Evolutionary conservation across 2,797 vertebrate species (phyloP), one percentile per base, ranked within the genome.

Genomic region (Pseudochromis fuscus): DNA sequence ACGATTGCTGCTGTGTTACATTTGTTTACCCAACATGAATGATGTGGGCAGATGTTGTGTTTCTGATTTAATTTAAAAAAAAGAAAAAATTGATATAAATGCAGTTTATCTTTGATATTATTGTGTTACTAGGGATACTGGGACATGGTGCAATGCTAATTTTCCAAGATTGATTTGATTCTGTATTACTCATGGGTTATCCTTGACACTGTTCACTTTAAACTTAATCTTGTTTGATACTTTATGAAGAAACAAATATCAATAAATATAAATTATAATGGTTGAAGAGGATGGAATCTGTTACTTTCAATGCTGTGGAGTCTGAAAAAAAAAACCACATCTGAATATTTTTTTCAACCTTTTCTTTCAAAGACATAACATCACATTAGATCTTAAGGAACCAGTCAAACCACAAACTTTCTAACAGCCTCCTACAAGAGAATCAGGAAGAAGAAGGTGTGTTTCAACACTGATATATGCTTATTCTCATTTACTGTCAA

Each of bases 61-160:
- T 75, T 85, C 86, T 80, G 48, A 70, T 81, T 72, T 88, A 75
- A 88, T 84, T 85, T 79, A 87, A 91, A 88, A 76, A 51, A 21
- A 46, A 75, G 24, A 64, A n/a, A n/a, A n/a, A n/a, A n/a, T n/a
- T n/a, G n/a, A 60, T 66, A 84, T 77, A 72, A 82, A 80, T 76
- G 62, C 66, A 64, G 23, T 75, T 72, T 65, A 62, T 78, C 51
- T 66, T 65, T 68, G 23, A 74, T 80, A 19, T 71, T 69, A 56
- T 87, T 89, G 71, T 90, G 71, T 67, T 86, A 68, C 75, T 78
- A 71, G 89, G 92, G 89, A 89, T 85, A 67, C 70, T 87, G 92
- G 94, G 92, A 66, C 89, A 86, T 74, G 86, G 82, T 93, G 84
- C 88, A 90, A 91, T 93, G 81, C 72, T 80, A 72, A n/a, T 87